These are phyloP conservation scores for Pharmacophagus antenor DNA, from an alignment of 2,888 invertebrate genomes.

Conservation along the genomic window DNA sequence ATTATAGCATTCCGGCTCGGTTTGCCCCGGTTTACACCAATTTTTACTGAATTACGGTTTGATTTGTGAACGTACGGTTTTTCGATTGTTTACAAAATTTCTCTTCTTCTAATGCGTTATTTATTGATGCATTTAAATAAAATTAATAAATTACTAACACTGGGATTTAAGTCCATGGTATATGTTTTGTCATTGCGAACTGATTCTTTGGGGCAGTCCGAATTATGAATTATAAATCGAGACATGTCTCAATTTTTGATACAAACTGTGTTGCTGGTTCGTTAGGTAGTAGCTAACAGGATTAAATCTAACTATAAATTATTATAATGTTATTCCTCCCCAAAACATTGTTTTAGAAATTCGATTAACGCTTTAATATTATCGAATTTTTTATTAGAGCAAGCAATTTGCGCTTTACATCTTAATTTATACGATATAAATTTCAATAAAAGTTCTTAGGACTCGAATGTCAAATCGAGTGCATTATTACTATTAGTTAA, in stretches of 20 bases:
- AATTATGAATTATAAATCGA: conserved; percentile 30
- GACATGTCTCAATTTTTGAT: conserved; percentile 23
- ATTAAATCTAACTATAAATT: conserved; percentile 27
- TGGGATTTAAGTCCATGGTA: neutral
- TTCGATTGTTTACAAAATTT: neutral
- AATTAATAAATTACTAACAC: neutral
- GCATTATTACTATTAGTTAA: conserved; percentile 26
- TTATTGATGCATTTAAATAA: neutral
- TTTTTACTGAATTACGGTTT: neutral
- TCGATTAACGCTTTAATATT: conserved; percentile 9
- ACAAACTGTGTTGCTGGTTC: conserved; percentile 18
- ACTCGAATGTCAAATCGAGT: conserved; percentile 11
- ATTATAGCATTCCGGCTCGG: neutral
- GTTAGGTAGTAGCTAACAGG: conserved; percentile 18
- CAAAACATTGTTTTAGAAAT: conserved; percentile 29
- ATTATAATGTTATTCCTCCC: conserved; percentile 29
- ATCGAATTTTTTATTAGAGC: conserved; percentile 21
- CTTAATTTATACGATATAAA: conserved; percentile 17
- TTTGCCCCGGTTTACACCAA: neutral
- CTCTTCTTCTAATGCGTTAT: neutral
- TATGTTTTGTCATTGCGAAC: neutral
- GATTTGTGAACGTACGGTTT: neutral
- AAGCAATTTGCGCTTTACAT: conserved; percentile 30
- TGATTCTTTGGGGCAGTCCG: conserved; percentile 9
- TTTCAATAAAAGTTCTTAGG: conserved; percentile 26